Conservation (phyloP, 2,113 vertebrate genomes). For the Cygnus buccinator region DNA sequence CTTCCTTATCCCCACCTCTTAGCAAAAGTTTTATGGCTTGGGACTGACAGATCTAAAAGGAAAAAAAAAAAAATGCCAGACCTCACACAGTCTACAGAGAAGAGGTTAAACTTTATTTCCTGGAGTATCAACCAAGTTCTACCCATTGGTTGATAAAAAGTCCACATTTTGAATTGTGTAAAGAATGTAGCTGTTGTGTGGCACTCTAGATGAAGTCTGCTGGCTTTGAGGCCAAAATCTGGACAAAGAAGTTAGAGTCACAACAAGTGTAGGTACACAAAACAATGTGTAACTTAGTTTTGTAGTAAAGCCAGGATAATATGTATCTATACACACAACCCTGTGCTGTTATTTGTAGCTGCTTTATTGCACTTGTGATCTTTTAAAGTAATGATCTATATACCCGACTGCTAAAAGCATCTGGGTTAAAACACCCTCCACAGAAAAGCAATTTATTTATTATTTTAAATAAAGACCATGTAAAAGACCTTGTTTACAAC, state of each 20-base stretch:
- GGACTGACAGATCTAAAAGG: neutral
- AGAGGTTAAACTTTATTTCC: neutral
- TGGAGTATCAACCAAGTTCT: neutral
- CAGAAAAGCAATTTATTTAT: neutral
- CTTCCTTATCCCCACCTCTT: neutral
- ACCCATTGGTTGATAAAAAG: neutral
- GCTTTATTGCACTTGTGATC: neutral
- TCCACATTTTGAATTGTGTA: neutral
- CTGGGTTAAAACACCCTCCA: neutral
- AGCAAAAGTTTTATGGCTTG: neutral
- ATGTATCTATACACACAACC: no score
- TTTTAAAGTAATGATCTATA: neutral
- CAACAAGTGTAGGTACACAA: neutral
- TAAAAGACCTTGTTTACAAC: neutral
- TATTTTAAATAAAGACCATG: neutral
- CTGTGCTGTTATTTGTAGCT: neutral
- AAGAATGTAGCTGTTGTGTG: neutral
- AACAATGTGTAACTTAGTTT: neutral
- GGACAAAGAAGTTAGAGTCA: neutral
- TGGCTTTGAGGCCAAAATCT: neutral
- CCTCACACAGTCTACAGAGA: neutral
- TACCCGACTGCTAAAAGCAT: neutral
- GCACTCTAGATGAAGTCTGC: neutral
- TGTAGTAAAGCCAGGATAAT: neutral
- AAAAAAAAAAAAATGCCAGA: neutral